Evolutionary conservation across 2,113 vertebrate species (phyloP).

Genomic region (Callipepla californica): DNA sequence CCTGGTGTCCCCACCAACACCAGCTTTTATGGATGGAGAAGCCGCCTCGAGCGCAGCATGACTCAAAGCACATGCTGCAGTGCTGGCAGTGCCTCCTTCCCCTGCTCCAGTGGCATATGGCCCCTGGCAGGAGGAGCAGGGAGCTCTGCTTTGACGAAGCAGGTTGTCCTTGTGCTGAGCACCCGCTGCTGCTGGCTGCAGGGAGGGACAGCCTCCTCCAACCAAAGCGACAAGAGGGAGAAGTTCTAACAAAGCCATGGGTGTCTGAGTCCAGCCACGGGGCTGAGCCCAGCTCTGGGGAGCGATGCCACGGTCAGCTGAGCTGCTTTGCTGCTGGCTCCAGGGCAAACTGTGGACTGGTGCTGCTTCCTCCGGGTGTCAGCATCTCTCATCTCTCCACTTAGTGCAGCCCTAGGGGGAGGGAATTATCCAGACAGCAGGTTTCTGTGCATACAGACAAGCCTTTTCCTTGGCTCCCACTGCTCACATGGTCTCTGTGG

Average conservation of each 20-base stretch:
- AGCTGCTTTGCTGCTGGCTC: neutral
- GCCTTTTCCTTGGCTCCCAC: neutral
- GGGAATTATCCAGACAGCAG: slow-evolving; percentile 8
- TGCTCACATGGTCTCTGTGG: neutral
- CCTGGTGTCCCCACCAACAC: neutral
- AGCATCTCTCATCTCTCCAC: neutral
- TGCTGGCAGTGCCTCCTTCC: slow-evolving; percentile 46
- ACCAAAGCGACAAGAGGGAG: neutral
- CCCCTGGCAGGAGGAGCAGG: neutral
- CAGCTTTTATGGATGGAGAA: slow-evolving; percentile 38
- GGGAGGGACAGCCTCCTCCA: neutral
- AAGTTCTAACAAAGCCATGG: neutral
- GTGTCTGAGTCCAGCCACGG: neutral
- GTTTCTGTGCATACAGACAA: neutral
- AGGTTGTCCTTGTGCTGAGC: neutral
- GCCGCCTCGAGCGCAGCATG: slow-evolving; percentile 29
- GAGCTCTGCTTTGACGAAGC: neutral
- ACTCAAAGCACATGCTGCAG: slow-evolving; percentile 53
- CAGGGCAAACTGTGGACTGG: neutral
- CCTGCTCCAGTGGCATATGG: slow-evolving; percentile 45
- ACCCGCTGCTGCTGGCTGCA: neutral
- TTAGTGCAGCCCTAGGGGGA: neutral
- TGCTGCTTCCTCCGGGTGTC: neutral
- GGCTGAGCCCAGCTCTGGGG: neutral
- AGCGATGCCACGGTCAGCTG: neutral